Conservation (phyloP, 2,888 invertebrate genomes). For the Leucophenga maculata region DNA sequence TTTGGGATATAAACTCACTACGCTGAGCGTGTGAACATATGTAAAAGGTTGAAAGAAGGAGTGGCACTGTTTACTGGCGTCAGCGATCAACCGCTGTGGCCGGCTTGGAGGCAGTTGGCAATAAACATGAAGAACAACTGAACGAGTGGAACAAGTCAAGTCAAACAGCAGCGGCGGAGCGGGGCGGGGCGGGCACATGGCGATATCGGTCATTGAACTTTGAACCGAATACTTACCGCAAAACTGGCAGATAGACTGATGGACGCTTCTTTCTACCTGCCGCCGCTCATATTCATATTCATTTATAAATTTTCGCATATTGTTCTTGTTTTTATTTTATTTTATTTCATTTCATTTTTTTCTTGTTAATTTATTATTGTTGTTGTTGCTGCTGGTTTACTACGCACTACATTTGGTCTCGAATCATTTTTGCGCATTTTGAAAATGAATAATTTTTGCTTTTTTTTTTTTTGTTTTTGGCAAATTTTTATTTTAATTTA, state of each 20-base stretch:
- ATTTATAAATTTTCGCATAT: constrained; percentile 18
- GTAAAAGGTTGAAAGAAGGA: too few relatives aligned
- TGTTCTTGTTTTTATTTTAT: constrained; percentile 18
- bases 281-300: neutral
- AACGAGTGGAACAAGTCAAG: neutral
- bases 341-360: constrained; percentile 4
- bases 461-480: constrained; percentile 16
- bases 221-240: constrained; percentile 50
- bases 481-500: constrained; percentile 18
- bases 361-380: neutral
- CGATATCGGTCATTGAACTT: constrained; percentile 65
- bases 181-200: constrained; percentile 36
- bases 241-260: neutral
- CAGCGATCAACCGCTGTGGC: neutral
- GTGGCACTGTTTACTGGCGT: too few relatives aligned
- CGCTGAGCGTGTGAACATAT: too few relatives aligned
- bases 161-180: too few relatives aligned
- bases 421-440: constrained; percentile 14
- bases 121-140: constrained; percentile 22
- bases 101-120: neutral
- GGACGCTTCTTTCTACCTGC: neutral
- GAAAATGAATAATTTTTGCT: neutral
- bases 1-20: too few relatives aligned
- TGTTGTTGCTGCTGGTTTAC: constrained; percentile 29
- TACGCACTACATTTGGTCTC: constrained; percentile 18